Percentiles rank a stretch among this genome's conserved stretches.
phyloP scores from a whole-genome alignment of 2,797 vertebrate species.

The Sebastes reedi region DNA sequence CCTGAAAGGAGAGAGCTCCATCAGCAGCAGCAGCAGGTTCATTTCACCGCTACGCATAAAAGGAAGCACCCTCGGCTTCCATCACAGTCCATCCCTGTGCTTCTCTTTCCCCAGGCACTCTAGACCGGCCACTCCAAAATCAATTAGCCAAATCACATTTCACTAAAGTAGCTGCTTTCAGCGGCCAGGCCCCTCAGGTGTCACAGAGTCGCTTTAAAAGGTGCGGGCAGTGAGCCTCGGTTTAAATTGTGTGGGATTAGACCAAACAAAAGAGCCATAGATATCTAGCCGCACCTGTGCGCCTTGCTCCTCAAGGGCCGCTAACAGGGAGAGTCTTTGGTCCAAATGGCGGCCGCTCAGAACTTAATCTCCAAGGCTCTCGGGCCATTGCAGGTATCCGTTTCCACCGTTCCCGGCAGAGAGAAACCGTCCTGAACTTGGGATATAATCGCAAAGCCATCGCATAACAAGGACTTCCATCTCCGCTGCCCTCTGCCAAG shows the following conservation, averaged over 20 bases:
- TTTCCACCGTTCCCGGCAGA: slow-evolving; percentile 67
- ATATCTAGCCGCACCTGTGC: slow-evolving; percentile 80
- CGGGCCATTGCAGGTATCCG: slow-evolving; percentile 72
- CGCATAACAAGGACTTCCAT: slow-evolving; percentile 69
- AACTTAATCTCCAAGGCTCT: slow-evolving; percentile 80
- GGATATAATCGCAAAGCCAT: slow-evolving; percentile 56
- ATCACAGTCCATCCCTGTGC: slow-evolving; percentile 35
- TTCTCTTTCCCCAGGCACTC: slow-evolving; percentile 46
- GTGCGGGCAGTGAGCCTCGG: slow-evolving; percentile 58
- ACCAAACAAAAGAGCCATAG: slow-evolving; percentile 80
- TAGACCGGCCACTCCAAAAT: slow-evolving; percentile 81
- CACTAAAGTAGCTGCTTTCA: slow-evolving; percentile 80
- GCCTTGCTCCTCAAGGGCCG: slow-evolving; percentile 66
- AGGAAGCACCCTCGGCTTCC: slow-evolving; percentile 30
- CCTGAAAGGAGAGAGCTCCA: slow-evolving; percentile 27
- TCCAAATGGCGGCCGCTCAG: slow-evolving; percentile 79
- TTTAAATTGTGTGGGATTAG: slow-evolving; percentile 81
- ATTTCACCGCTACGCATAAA: slow-evolving; percentile 33
- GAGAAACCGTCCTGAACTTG: slow-evolving; percentile 56
- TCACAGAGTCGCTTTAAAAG: slow-evolving; percentile 71
- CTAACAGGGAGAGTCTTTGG: slow-evolving; percentile 72
- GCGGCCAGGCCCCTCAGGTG: slow-evolving; percentile 74
- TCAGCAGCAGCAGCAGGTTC: slow-evolving; percentile 30
- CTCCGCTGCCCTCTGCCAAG: slow-evolving; percentile 61
- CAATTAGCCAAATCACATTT: slow-evolving; percentile 87